These are phyloP conservation scores for Dasysyrphus albostriatus DNA, from an alignment of 2,888 invertebrate genomes.

Conservation along the genomic window DNA sequence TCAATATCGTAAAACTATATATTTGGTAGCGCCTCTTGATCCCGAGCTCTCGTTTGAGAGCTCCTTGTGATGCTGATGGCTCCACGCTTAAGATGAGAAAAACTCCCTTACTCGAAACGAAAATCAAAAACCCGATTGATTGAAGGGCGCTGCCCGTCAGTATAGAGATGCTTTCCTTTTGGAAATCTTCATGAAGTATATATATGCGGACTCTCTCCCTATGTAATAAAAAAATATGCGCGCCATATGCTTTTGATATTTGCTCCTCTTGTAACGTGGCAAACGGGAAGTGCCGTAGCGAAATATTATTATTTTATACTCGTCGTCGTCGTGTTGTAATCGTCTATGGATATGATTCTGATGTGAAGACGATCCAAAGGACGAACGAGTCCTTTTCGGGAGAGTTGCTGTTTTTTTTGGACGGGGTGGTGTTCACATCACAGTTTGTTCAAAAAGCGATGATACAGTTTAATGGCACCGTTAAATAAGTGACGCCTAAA, in stretches of 20 bases:
- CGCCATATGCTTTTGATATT: conserved; percentile 73
- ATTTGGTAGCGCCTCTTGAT: conserved; percentile 68
- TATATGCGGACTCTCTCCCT: not conserved
- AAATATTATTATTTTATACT: conserved; percentile 74
- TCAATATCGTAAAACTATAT: conserved; percentile 74
- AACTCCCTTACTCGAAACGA: conserved; percentile 37
- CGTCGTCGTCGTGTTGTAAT: conserved; percentile 69
- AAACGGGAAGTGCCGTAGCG: conserved; percentile 52
- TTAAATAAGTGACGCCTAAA: not conserved
- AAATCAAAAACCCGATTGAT: conserved; percentile 73
- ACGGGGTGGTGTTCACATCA: not conserved
- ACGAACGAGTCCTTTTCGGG: conserved; percentile 55
- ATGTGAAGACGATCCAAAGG: conserved; percentile 63
- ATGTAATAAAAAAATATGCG: conserved; percentile 58
- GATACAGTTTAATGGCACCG: not conserved
- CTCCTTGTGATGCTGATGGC: not conserved
- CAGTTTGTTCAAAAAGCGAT: conserved; percentile 43
- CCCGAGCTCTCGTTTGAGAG: conserved; percentile 26
- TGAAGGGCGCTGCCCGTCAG: conserved; percentile 64
- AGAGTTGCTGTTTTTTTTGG: conserved; percentile 26
- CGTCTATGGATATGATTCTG: conserved; percentile 59
- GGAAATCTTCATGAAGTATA: conserved; percentile 8
- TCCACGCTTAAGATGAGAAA: conserved; percentile 1
- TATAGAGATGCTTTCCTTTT: conserved; percentile 26
- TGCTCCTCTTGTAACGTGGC: conserved; percentile 47